phyloP scores from a whole-genome alignment of 2,888 invertebrate genomes.

The Campopleginae sp. region DNA sequence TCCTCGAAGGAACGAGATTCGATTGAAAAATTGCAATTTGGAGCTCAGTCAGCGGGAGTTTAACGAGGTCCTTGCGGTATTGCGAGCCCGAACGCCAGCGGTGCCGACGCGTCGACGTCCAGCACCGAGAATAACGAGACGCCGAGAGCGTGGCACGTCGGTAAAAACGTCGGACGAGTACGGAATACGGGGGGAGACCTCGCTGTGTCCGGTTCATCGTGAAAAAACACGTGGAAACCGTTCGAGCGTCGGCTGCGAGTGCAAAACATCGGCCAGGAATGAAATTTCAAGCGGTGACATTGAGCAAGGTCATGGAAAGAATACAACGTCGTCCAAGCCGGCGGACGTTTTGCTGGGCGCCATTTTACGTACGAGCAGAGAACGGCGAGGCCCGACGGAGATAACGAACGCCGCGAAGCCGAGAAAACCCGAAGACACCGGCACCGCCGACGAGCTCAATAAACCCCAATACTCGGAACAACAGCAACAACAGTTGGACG shows the following conservation, averaged over 20 bases:
- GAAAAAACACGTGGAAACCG: slow-evolving; percentile 36
- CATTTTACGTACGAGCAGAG: slow-evolving; percentile 85
- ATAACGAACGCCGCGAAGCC: slow-evolving; percentile 73
- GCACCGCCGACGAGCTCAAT: slow-evolving; percentile 27
- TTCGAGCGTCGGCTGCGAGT: slow-evolving; percentile 48
- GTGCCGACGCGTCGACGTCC: slow-evolving; percentile 70
- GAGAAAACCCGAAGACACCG: slow-evolving; percentile 29
- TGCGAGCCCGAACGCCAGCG: slow-evolving; percentile 80
- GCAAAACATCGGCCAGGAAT: not conserved
- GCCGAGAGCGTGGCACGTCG: slow-evolving; percentile 69
- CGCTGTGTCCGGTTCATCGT: slow-evolving; percentile 58
- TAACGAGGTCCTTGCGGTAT: slow-evolving; percentile 83
- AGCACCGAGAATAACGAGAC: slow-evolving; percentile 70
- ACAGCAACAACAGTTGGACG: not conserved
- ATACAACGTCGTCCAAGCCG: slow-evolving; percentile 79
- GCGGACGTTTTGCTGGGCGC: slow-evolving; percentile 86
- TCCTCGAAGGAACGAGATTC: slow-evolving; percentile 65
- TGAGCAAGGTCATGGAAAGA: not conserved
- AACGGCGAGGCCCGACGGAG: slow-evolving; percentile 77
- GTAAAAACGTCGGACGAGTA: not conserved
- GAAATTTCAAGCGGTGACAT: not conserved
- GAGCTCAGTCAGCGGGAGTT: slow-evolving; percentile 83
- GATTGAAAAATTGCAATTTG: slow-evolving; percentile 81
- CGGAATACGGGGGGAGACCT: not conserved
- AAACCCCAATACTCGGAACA: not conserved